phyloP scores from a whole-genome alignment of 1,140 invertebrate genomes.

The Zaprionus camerounensis region DNA sequence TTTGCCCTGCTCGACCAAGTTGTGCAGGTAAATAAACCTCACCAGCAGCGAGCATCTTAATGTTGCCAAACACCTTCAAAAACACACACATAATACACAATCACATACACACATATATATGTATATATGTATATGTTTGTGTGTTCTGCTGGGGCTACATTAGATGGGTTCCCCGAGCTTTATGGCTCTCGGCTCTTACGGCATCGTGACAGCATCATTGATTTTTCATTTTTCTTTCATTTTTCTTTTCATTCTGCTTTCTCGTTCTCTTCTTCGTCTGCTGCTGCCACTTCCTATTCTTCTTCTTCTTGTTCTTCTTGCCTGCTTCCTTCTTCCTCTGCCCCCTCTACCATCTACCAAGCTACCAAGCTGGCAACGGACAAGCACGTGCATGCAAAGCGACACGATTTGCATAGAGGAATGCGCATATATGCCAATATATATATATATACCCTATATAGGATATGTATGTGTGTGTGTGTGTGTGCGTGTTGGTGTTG shows the following conservation, averaged over 20 bases:
- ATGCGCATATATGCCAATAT: conserved; percentile 8
- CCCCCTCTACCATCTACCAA: conserved; percentile 32
- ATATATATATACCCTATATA: conserved; percentile 10
- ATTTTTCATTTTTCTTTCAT: conserved; percentile 68
- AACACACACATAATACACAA: neutral
- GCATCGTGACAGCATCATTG: conserved; percentile 77
- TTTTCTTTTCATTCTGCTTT: conserved; percentile 14
- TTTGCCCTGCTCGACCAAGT: neutral
- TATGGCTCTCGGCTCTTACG: conserved; percentile 50
- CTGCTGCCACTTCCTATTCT: conserved; percentile 9
- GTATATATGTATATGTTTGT: neutral
- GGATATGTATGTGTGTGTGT: conserved; percentile 8
- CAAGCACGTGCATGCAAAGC: conserved; percentile 73
- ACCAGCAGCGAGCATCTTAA: neutral
- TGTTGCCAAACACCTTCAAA: conserved; percentile 4
- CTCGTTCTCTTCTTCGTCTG: conserved; percentile 4
- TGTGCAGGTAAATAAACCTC: neutral
- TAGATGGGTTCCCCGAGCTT: conserved; percentile 15
- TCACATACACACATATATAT: neutral
- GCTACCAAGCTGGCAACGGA: conserved; percentile 41
- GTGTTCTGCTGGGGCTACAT: conserved; percentile 11
- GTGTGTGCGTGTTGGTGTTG: conserved; percentile 39
- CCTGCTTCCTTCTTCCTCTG: neutral
- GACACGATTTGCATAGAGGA: conserved; percentile 33
- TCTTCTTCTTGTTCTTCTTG: conserved; percentile 11